A percentile compares a stretch with the other conserved stretches of the same genome.
Conservation (phyloP, 2,888 invertebrate genomes). For the Alviniconcha strummeri region DNA sequence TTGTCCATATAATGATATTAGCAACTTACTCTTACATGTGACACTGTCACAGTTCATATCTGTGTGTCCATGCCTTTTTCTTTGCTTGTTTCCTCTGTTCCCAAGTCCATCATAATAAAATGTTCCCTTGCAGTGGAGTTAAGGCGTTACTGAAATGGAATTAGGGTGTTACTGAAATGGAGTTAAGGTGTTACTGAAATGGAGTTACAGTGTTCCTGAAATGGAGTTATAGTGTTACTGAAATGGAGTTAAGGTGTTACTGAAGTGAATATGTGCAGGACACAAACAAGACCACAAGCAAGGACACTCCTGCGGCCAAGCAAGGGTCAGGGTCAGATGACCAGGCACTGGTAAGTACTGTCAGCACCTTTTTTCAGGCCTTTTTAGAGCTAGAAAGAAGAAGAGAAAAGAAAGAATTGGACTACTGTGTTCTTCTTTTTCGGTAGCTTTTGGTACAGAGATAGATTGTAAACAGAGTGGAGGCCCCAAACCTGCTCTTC, state of each 20-base stretch:
- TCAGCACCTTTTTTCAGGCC: not conserved
- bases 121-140: not conserved
- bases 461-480: not conserved
- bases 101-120: too few species aligned
- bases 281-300: not conserved
- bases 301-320: not conserved
- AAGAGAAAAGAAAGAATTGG: too few species aligned
- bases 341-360: slow-evolving; percentile 6
- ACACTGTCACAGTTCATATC: too few species aligned
- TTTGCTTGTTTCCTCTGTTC: too few species aligned
- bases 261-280: not conserved
- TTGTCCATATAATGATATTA: too few species aligned
- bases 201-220: too few species aligned
- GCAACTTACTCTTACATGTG: too few species aligned
- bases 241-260: not conserved
- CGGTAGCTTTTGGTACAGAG: not conserved
- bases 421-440: not conserved
- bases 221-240: too few species aligned
- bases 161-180: not conserved
- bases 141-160: not conserved
- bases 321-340: not conserved
- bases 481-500: not conserved
- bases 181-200: not conserved
- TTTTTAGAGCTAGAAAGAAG: not conserved
- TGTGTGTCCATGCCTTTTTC: too few species aligned